phyloP scores from a whole-genome alignment of 2,888 invertebrate genomes.

The Lithophane semibrunnea region DNA sequence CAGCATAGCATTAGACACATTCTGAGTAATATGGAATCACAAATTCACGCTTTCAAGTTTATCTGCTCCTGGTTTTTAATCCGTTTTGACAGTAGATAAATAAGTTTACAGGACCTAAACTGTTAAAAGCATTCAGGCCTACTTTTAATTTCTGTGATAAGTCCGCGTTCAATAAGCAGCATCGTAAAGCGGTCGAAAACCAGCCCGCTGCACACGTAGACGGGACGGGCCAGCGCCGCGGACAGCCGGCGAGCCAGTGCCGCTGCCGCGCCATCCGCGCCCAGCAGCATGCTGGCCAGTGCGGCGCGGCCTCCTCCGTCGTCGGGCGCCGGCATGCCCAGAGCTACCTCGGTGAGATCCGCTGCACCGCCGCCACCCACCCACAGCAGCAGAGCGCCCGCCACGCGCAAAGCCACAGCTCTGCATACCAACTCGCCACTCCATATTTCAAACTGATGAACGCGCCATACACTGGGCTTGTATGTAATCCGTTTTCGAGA shows the following conservation, averaged over 20 bases:
- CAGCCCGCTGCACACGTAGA: conserved; percentile 72
- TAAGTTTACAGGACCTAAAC: neutral
- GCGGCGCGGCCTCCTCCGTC: conserved; percentile 43
- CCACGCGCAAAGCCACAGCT: conserved; percentile 75
- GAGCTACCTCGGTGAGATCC: conserved; percentile 71
- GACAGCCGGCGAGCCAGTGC: conserved; percentile 77
- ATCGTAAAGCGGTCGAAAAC: conserved; percentile 76
- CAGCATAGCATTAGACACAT: neutral
- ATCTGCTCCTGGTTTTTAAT: neutral
- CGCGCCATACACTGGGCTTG: conserved; percentile 77
- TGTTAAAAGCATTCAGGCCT: conserved; percentile 72
- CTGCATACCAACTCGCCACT: conserved; percentile 76
- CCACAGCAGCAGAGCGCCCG: conserved; percentile 81
- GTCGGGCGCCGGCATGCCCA: conserved; percentile 71
- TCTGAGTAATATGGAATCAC: neutral
- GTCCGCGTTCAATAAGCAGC: conserved; percentile 74
- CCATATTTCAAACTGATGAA: conserved; percentile 80
- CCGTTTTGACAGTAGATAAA: neutral
- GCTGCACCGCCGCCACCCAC: conserved; percentile 69
- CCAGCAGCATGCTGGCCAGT: conserved; percentile 68
- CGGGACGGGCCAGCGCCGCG: conserved; percentile 70
- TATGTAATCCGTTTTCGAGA: conserved; percentile 75
- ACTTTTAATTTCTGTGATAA: conserved; percentile 75
- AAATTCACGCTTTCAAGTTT: neutral
- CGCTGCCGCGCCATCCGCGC: conserved; percentile 63